Conservation (phyloP, 92 coral and sea anemone species). For the Metridium senile region DNA sequence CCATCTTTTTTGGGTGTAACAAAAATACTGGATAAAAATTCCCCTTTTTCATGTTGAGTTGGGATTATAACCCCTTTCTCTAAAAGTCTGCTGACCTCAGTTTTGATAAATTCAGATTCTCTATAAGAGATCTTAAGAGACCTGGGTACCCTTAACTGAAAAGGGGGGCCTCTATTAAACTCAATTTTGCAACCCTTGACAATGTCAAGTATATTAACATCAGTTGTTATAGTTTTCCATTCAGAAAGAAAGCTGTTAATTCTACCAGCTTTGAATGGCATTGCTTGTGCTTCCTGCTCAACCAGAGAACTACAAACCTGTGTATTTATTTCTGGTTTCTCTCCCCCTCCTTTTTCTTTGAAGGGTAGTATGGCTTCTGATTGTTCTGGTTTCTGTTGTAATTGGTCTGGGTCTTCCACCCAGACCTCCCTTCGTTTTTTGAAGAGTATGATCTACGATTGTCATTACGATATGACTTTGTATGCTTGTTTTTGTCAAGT, state of each 20-base stretch:
- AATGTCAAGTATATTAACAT: slow-evolving; percentile 34
- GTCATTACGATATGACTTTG: neutral
- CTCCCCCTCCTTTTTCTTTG: slow-evolving; percentile 37
- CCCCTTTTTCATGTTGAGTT: slow-evolving; percentile 51
- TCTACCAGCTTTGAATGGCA: slow-evolving; percentile 43
- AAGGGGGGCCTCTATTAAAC: slow-evolving; percentile 29
- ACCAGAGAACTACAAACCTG: slow-evolving; percentile 4
- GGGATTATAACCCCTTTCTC: slow-evolving; percentile 46
- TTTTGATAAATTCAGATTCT: slow-evolving; percentile 23
- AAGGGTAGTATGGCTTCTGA: slow-evolving; percentile 10
- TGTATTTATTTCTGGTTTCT: slow-evolving; percentile 20
- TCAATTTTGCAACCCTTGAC: slow-evolving; percentile 42
- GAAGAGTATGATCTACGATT: neutral
- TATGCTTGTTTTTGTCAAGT: neutral
- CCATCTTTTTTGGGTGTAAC: slow-evolving; percentile 44
- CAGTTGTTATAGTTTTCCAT: slow-evolving; percentile 45
- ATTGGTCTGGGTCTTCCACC: slow-evolving; percentile 26
- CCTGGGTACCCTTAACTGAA: slow-evolving; percentile 47
- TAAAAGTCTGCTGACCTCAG: slow-evolving; percentile 44
- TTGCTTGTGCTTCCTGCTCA: slow-evolving; percentile 36
- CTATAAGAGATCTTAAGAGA: slow-evolving; percentile 11
- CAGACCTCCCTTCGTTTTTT: slow-evolving; percentile 42
- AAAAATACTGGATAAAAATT: slow-evolving; percentile 50
- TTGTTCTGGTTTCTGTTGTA: slow-evolving; percentile 24
- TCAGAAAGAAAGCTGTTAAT: slow-evolving; percentile 29